Conservation (phyloP, 2,888 invertebrate species). For the Drepana falcataria region DNA sequence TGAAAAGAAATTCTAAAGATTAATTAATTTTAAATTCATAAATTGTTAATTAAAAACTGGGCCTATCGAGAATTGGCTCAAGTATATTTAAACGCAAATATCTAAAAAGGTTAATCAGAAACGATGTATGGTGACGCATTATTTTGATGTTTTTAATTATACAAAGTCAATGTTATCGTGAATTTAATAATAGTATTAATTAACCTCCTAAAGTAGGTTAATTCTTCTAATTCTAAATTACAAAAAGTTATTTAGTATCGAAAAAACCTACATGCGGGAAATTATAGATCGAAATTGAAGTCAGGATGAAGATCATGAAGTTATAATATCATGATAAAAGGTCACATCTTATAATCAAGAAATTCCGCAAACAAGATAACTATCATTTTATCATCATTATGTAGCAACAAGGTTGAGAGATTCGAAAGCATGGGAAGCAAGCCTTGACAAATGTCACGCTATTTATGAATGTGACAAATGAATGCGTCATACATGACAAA, state of each 20-base stretch:
- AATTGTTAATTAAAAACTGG: neutral
- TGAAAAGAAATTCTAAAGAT: neutral
- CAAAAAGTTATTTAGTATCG: too few species aligned
- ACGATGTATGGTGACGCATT: neutral
- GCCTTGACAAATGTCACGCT: neutral
- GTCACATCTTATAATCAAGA: neutral
- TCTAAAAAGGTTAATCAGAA: neutral
- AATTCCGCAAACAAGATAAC: slow-evolving; percentile 8
- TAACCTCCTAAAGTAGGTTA: too few species aligned
- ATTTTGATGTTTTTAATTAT: neutral
- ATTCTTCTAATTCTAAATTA: too few species aligned
- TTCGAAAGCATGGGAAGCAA: slow-evolving; percentile 27
- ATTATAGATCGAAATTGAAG: neutral
- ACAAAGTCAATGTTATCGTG: neutral
- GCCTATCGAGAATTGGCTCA: neutral
- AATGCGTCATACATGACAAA: neutral
- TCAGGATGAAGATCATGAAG: neutral
- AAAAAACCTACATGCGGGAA: neutral
- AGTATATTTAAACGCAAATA: neutral
- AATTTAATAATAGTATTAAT: neutral
- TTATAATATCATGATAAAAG: neutral
- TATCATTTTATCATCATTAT: slow-evolving; percentile 31
- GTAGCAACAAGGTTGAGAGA: slow-evolving; percentile 26
- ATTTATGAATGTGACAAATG: neutral
- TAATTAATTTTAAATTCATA: neutral